phyloP scores from a whole-genome alignment of 2,888 invertebrate species.

The Sisyra terminalis region DNA sequence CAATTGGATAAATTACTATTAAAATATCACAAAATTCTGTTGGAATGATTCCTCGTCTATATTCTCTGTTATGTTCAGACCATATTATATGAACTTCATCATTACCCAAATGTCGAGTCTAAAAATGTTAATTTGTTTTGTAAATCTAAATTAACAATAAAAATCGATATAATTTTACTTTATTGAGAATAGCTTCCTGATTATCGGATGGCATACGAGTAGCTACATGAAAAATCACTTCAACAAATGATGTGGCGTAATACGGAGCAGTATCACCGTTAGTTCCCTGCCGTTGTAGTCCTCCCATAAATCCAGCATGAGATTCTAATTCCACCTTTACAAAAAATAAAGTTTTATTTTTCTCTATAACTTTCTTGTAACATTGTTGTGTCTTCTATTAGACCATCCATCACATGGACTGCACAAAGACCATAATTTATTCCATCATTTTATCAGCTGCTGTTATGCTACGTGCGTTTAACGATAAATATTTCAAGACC shows the following conservation, averaged over 20 bases:
- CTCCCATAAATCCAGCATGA: conserved; percentile 91
- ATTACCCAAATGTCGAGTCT: conserved; percentile 91
- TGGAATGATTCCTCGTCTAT: conserved; percentile 90
- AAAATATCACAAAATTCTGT: conserved; percentile 99
- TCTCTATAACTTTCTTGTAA: not conserved
- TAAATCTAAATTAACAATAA: not conserved
- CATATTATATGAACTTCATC: conserved; percentile 98
- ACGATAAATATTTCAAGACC: too few species aligned
- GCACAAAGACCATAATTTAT: too few species aligned
- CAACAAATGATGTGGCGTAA: conserved; percentile 81
- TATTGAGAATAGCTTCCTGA: conserved; percentile 72
- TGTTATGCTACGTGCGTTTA: too few species aligned
- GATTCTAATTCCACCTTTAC: conserved; percentile 70
- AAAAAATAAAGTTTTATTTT: not conserved
- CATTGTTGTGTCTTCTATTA: not conserved
- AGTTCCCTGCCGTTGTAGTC: conserved; percentile 75
- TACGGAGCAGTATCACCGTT: conserved; percentile 92
- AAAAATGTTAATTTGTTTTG: too few species aligned
- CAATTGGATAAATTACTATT: conserved; percentile 87
- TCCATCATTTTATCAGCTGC: too few species aligned
- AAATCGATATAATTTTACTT: conserved; percentile 32
- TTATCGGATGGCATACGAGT: conserved; percentile 90
- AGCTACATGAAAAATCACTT: conserved; percentile 94
- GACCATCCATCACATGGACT: not conserved
- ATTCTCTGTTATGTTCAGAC: conserved; percentile 94